A percentile compares a stretch with the other conserved stretches of the same genome.
Evolutionary conservation across 1,140 invertebrate genomes (phyloP).

Genomic region (roundworm (Caenorhabditis elegans)): WBcel235 BX284602.5:7423501-7424000

Average conservation of each 20-base stretch:
- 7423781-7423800: background rate
- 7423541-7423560: background rate
- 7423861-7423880: background rate
- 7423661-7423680: background rate
- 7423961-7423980: slow-evolving; percentile 5
- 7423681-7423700: too few species aligned
- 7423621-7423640: too few species aligned
- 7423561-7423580: background rate
- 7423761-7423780: slow-evolving; percentile 7
- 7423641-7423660: too few species aligned
- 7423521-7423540: background rate
- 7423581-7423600: background rate
- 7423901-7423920: background rate
- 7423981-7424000: slow-evolving; percentile 24
- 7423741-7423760: background rate
- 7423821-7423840: background rate
- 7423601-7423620: too few species aligned
- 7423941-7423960: background rate
- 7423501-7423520: background rate
- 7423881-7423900: background rate
- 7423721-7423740: too few species aligned
- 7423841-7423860: background rate
- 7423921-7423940: slow-evolving; percentile 1
- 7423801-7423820: background rate
- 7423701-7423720: too few species aligned